Evolutionary conservation across 2,113 vertebrate species (phyloP).

Genomic region (Tursiops truncatus): DNA sequence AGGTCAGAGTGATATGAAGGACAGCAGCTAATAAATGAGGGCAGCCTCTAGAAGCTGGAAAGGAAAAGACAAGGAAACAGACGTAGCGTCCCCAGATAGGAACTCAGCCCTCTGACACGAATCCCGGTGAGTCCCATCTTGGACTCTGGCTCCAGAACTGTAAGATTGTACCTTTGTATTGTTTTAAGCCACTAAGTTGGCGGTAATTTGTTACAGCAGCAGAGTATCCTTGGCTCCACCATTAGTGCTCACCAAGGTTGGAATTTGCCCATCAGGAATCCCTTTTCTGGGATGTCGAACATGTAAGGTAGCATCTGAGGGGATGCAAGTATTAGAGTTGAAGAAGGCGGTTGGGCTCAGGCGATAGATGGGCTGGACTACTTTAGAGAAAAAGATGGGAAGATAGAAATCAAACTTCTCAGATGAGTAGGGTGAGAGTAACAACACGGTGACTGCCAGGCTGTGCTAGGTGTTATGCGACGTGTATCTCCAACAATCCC

Average conservation of each 20-base stretch:
- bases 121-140: neutral
- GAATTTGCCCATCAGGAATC: neutral
- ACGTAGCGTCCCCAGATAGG: neutral
- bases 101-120: neutral
- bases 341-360: neutral
- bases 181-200: neutral
- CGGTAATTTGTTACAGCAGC: neutral
- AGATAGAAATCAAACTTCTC: neutral
- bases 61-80: neutral
- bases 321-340: neutral
- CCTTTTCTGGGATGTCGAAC: neutral
- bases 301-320: neutral
- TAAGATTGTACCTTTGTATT: neutral
- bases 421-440: neutral
- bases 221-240: neutral
- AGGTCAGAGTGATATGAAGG: neutral
- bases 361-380: neutral
- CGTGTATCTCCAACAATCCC: neutral
- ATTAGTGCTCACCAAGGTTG: neutral
- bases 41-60: neutral
- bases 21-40: neutral
- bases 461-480: neutral
- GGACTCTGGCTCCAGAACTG: neutral
- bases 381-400: too few species aligned
- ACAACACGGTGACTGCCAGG: accelerated